Evolutionary conservation across 2,113 vertebrate genomes (phyloP).

Genomic region (Rhinopithecus roxellana): DNA sequence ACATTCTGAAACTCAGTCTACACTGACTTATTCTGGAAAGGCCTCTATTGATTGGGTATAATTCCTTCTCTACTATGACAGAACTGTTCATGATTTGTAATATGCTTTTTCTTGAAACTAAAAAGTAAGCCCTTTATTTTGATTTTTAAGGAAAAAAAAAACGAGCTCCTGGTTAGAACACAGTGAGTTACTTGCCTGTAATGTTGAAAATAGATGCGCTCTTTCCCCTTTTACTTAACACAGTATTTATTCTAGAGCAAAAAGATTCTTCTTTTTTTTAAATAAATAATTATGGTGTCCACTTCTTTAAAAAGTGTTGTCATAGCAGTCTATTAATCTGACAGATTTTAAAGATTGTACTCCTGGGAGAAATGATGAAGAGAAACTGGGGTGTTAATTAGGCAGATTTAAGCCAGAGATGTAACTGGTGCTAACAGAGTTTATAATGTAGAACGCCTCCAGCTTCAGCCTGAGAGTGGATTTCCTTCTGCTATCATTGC

Average conservation of each 20-base stretch:
- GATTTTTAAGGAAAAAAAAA: slow-evolving; percentile 3
- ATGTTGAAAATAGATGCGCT: not conserved
- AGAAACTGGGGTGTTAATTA: not conserved
- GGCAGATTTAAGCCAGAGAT: not conserved
- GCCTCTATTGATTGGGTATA: not conserved
- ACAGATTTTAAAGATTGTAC: not conserved
- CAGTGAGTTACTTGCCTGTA: not conserved
- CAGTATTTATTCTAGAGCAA: not conserved
- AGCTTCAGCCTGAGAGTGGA: not conserved
- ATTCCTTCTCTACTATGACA: not conserved
- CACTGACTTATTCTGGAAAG: not conserved
- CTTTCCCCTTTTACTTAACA: not conserved
- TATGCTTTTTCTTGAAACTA: not conserved
- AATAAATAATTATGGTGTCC: not conserved
- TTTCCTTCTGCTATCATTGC: not conserved
- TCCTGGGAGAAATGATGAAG: not conserved
- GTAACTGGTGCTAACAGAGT: not conserved
- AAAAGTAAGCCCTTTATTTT: not conserved
- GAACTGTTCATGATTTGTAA: not conserved
- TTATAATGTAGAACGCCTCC: not conserved
- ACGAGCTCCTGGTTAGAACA: not conserved
- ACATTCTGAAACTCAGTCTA: not conserved
- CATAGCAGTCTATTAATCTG: not conserved
- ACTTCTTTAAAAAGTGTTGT: not conserved
- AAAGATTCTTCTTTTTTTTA: not conserved